Evolutionary conservation across 2,113 vertebrate genomes (phyloP).

Genomic region (Hyaena hyaena): DNA sequence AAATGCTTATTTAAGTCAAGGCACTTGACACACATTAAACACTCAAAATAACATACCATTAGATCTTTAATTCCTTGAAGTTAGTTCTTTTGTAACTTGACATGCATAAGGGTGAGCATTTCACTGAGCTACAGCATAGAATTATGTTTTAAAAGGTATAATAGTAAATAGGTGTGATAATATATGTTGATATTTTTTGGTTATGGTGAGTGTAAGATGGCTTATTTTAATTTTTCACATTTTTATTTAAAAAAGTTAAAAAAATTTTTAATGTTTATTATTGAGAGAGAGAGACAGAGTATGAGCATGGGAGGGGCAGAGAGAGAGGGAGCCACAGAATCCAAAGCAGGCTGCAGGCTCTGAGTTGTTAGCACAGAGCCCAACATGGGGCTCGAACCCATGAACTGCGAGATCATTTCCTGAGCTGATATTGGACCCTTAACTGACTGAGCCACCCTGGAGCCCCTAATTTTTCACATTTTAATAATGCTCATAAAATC

Average conservation of each 20-base stretch:
- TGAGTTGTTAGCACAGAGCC: too few relatives aligned
- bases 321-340: too few relatives aligned
- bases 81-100: background rate
- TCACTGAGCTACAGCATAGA: background rate
- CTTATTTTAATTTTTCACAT: conserved; percentile 20
- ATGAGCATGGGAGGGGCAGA: too few relatives aligned
- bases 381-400: too few relatives aligned
- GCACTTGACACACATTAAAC: background rate
- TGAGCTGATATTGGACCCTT: too few relatives aligned
- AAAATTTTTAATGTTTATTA: too few relatives aligned
- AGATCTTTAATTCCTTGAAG: conserved; percentile 27
- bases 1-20: background rate
- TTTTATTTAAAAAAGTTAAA: background rate
- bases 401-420: too few relatives aligned
- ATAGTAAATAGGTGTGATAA: background rate
- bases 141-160: conserved; percentile 9
- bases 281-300: too few relatives aligned
- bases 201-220: conserved; percentile 3
- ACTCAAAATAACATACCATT: background rate
- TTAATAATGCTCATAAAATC: conserved; percentile 7
- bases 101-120: background rate
- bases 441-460: too few relatives aligned
- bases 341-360: too few relatives aligned
- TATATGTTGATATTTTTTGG: background rate
- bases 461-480: background rate